Conservation (phyloP, 2,888 invertebrate species). For the Sclerodermus sp. region DNA sequence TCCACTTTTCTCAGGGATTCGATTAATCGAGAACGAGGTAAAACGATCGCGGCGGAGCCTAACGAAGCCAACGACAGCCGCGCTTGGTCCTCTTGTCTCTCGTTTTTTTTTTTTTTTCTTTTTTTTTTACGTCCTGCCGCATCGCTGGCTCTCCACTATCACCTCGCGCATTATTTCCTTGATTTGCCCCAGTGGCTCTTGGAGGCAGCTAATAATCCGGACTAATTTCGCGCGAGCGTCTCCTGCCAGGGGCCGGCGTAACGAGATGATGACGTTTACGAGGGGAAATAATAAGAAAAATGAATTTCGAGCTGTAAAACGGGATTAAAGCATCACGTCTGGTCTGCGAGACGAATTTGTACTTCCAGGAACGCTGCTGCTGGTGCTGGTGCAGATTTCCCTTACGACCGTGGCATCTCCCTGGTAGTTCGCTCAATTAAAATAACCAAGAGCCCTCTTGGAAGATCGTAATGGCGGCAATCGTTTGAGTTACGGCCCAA, state of each 20-base stretch:
- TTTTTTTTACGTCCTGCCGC: slow-evolving; percentile 9
- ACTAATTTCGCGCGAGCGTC: neutral
- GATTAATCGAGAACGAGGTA: slow-evolving; percentile 28
- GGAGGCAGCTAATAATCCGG: no score
- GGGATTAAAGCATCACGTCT: slow-evolving; percentile 11
- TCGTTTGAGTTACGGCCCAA: slow-evolving; percentile 3
- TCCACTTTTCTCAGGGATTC: slow-evolving; percentile 26
- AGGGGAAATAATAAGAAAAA: neutral
- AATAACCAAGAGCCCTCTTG: slow-evolving; percentile 36
- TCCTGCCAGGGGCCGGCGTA: neutral
- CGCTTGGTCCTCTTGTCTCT: no score
- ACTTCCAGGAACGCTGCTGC: slow-evolving; percentile 39
- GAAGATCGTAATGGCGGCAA: slow-evolving; percentile 24
- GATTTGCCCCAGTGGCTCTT: no score
- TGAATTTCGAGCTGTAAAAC: slow-evolving; percentile 6
- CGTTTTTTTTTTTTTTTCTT: no score
- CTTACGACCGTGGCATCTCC: slow-evolving; percentile 16
- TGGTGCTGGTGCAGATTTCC: slow-evolving; percentile 30
- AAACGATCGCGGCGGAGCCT: slow-evolving; percentile 26
- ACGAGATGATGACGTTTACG: neutral
- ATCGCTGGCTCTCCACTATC: no score
- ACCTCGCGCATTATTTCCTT: no score
- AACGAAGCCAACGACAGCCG: slow-evolving; percentile 27
- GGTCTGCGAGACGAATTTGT: slow-evolving; percentile 42
- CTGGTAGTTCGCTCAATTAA: slow-evolving; percentile 40